These are phyloP conservation scores for Pygocentrus nattereri DNA, from an alignment of 2,797 vertebrate species.

Conservation along the genomic window DNA sequence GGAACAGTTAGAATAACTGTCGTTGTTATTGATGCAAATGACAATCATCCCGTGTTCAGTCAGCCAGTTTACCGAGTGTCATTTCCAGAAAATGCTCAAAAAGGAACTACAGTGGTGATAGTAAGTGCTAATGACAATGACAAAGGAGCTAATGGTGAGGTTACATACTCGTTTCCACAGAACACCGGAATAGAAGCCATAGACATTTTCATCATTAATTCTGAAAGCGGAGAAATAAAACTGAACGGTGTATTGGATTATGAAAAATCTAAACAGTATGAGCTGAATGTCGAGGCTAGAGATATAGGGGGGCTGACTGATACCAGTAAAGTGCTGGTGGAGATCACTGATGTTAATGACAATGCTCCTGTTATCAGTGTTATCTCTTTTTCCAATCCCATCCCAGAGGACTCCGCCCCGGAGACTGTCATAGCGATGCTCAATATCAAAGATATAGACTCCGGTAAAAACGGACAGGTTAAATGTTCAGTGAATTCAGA, in stretches of 20 bases:
- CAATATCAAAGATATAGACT: conserved; percentile 78
- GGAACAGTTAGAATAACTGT: conserved; percentile 72
- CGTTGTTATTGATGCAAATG: conserved; percentile 75
- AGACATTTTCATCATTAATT: conserved; percentile 59
- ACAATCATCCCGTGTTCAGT: conserved; percentile 66
- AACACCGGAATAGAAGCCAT: conserved; percentile 12
- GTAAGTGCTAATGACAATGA: conserved; percentile 62
- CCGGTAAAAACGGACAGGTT: conserved; percentile 67
- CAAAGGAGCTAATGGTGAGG: too few relatives aligned
- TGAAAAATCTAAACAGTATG: conserved; percentile 70
- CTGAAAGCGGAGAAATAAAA: conserved; percentile 71
- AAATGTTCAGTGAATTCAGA: conserved; percentile 58
- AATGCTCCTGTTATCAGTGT: conserved; percentile 69
- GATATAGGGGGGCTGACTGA: conserved; percentile 54
- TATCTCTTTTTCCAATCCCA: conserved; percentile 55
- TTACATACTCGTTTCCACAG: conserved; percentile 40
- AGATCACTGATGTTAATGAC: conserved; percentile 72
- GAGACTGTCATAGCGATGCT: conserved; percentile 78
- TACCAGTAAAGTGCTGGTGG: conserved; percentile 64
- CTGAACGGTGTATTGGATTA: conserved; percentile 72
- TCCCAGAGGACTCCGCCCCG: conserved; percentile 67
- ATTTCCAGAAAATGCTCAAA: conserved; percentile 60
- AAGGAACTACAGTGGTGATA: conserved; percentile 60
- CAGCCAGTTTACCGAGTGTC: conserved; percentile 65
- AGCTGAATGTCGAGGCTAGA: conserved; percentile 70